phyloP scores from a whole-genome alignment of 2,888 invertebrate genomes.

The Villa cingulata region DNA sequence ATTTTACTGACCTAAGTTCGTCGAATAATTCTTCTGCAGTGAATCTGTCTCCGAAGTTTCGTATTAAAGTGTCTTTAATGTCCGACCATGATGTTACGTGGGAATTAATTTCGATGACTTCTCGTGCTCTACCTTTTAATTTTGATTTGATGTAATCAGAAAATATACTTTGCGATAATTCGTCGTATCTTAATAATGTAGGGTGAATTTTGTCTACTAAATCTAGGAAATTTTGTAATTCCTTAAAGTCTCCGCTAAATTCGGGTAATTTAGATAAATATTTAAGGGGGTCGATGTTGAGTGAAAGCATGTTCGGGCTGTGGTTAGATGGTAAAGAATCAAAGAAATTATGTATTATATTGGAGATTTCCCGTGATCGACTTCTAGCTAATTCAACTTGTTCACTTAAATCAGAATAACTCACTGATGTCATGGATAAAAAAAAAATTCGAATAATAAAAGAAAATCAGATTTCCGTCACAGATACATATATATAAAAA shows the following conservation, averaged over 20 bases:
- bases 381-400: too few species aligned
- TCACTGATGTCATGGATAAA: too few species aligned
- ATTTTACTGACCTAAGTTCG: slow-evolving; percentile 2
- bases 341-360: too few species aligned
- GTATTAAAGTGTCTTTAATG: neutral
- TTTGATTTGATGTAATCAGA: slow-evolving; percentile 6
- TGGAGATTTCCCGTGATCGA: too few species aligned
- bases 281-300: neutral
- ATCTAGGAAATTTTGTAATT: neutral
- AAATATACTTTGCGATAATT: neutral
- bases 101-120: slow-evolving; percentile 5
- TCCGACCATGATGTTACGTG: neutral
- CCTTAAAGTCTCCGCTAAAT: neutral
- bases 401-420: too few species aligned
- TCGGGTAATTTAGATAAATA: neutral
- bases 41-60: slow-evolving; percentile 10
- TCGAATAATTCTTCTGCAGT: slow-evolving; percentile 8
- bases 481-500: too few species aligned
- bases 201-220: neutral
- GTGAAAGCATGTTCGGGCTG: too few species aligned
- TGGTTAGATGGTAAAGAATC: too few species aligned
- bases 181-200: neutral
- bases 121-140: slow-evolving; percentile 4
- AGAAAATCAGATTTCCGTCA: too few species aligned
- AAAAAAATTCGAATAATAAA: too few species aligned